phyloP scores from a whole-genome alignment of 2,888 invertebrate genomes.

The Aplocera efformata region DNA sequence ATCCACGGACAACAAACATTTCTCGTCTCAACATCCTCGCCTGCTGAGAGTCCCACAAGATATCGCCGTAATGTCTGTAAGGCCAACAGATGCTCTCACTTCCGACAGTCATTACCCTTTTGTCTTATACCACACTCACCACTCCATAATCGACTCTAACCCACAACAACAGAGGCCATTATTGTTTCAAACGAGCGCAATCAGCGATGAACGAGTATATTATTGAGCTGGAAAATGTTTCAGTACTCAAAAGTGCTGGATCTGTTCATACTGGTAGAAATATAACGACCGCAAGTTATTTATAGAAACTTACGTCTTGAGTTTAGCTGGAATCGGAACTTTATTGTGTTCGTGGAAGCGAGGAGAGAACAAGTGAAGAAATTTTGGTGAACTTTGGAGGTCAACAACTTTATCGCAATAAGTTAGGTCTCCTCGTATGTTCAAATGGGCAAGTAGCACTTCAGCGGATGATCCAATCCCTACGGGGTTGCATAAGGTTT shows the following conservation, averaged over 20 bases:
- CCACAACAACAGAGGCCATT: constrained; percentile 28
- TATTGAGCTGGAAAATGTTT: constrained; percentile 63
- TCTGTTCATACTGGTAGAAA: constrained; percentile 26
- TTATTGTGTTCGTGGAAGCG: too few relatives aligned
- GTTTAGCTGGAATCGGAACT: too few relatives aligned
- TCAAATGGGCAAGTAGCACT: too few relatives aligned
- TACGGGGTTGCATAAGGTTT: too few relatives aligned
- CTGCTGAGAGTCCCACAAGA: constrained; percentile 46
- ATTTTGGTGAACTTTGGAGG: too few relatives aligned
- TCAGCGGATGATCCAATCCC: too few relatives aligned
- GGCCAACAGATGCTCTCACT: constrained; percentile 68
- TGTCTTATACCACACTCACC: constrained; percentile 48
- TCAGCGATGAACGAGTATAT: constrained; percentile 51
- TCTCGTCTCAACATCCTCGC: constrained; percentile 44
- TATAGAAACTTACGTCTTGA: too few relatives aligned
- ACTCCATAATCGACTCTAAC: constrained; percentile 36
- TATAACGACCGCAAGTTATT: too few relatives aligned
- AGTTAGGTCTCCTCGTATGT: too few relatives aligned
- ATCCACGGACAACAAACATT: constrained; percentile 29
- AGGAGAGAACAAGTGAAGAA: too few relatives aligned
- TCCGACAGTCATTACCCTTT: constrained; percentile 64
- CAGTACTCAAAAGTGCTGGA: constrained; percentile 58
- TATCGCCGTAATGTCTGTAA: constrained; percentile 62
- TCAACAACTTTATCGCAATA: too few relatives aligned
- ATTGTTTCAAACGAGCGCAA: constrained; percentile 34